Conservation (phyloP, 2,113 vertebrate species). For the Sinosuthora webbiana region DNA sequence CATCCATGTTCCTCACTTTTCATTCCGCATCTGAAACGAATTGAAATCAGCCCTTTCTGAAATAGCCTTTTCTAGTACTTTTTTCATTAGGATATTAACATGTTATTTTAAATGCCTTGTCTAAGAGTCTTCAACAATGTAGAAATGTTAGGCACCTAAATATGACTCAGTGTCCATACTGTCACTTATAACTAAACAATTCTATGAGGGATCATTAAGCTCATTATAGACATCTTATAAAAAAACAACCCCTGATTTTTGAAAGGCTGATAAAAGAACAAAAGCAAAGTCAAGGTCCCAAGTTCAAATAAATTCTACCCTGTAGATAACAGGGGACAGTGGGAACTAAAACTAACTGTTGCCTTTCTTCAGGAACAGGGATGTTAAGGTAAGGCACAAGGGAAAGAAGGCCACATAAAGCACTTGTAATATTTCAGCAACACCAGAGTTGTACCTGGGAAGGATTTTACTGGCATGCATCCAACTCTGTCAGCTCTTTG, state of each 20-base stretch:
- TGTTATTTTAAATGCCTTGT: not conserved
- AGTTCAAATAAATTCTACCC: not conserved
- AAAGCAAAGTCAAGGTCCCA: not conserved
- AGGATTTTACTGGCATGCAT: not conserved
- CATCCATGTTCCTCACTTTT: not conserved
- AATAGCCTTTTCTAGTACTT: not conserved
- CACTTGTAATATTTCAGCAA: not conserved
- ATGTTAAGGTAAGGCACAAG: not conserved
- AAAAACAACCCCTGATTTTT: not conserved
- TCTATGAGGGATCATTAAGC: not conserved
- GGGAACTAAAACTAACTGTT: not conserved
- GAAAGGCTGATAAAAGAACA: not conserved
- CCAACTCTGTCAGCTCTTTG: slow-evolving; percentile 3
- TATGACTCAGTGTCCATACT: not conserved
- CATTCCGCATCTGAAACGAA: not conserved
- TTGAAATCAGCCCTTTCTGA: not conserved
- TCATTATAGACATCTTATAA: not conserved
- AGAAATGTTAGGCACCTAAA: not conserved
- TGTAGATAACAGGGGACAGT: not conserved
- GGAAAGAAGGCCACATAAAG: not conserved
- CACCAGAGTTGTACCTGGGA: slow-evolving; percentile 1
- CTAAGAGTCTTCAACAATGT: not conserved
- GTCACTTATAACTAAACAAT: not conserved
- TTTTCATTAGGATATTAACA: not conserved
- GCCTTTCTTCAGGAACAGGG: not conserved